Conservation (phyloP, 2,113 vertebrate species). For the Pandion haliaetus region DNA sequence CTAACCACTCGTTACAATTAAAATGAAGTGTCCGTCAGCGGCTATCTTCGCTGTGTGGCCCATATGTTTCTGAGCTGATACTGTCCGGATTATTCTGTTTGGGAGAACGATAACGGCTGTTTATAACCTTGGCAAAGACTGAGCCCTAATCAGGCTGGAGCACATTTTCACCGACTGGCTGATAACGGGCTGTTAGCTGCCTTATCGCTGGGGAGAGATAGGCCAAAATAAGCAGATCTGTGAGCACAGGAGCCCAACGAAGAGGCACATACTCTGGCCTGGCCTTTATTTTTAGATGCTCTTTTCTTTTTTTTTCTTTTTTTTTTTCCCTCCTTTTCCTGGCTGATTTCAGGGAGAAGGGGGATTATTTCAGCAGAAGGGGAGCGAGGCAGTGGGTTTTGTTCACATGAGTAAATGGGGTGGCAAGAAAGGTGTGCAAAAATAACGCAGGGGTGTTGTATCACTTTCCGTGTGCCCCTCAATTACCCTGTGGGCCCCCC, state of each 20-base stretch:
- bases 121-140: slow-evolving; percentile 99
- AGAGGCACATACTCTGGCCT: slow-evolving; percentile 74
- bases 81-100: slow-evolving; percentile 96
- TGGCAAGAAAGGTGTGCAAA: slow-evolving; percentile 23
- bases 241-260: slow-evolving; percentile 75
- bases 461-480: neutral
- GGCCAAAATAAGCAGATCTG: slow-evolving; percentile 86
- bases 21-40: slow-evolving; percentile 96
- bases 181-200: slow-evolving; percentile 95
- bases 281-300: slow-evolving; percentile 89
- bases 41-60: slow-evolving; percentile 94
- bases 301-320: neutral
- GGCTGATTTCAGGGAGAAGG: slow-evolving; percentile 43
- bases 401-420: slow-evolving; percentile 18
- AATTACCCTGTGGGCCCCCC: neutral
- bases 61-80: slow-evolving; percentile 99
- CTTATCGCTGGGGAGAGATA: slow-evolving; percentile 91
- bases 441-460: neutral
- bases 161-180: slow-evolving; percentile 94
- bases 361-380: slow-evolving; percentile 46
- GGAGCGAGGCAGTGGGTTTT: slow-evolving; percentile 22
- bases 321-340: neutral
- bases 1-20: slow-evolving; percentile 91
- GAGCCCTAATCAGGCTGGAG: slow-evolving; percentile 97
- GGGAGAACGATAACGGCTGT: slow-evolving; percentile 95